Evolutionary conservation across 2,113 vertebrate species (phyloP), one percentile per base, ranked within the genome.

Genomic region (Porphyrio hochstetteri): DNA sequence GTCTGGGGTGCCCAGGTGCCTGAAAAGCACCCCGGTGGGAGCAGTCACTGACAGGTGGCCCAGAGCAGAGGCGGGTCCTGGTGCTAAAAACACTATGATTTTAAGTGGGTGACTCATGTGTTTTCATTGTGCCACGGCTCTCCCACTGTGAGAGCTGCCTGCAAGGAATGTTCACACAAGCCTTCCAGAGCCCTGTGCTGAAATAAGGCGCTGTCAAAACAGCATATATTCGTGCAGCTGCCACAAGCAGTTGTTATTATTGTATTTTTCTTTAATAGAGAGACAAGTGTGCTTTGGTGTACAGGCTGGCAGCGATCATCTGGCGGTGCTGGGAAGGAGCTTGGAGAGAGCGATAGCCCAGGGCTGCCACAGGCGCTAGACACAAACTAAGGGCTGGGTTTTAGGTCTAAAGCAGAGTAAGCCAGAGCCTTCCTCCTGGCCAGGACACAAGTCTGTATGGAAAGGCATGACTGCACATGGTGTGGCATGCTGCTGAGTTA

Each of bases 191-290:
- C 68, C 56, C 75, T 14, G 71, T 19, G 79, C 88, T 90, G 68
- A 82, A 88, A 91, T 75, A 68, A 90, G 68, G 80, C 29, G 38
- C 95, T 96, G 95, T 90, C 93, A 93, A 90, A 95, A 81, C 76
- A 78, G 79, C 68, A 46, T 27, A 46, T 63, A 70, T 90, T 90
- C 86, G 80, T 86, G 90, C 90, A 86, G 82, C 82, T 92, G 76
- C 88, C 68, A 72, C 71, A n/a, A 71, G 76, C 55, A 83, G 52
- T 55, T 88, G 92, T 52, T 95, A 68, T 92, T 90, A 18, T 40
- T 88, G 59, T 78, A 16, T 55, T 88, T 82, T 53, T 93, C 72
- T 83, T 78, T 78, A 90, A 74, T 52, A 92, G 77, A 91, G 77
- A 94, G 79, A 78, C 79, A 53, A 78, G 90, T 3, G 7, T 57